Percentiles rank a stretch among this genome's conserved stretches.
These are phyloP conservation scores for Leistus spinibarbis DNA, from an alignment of 2,888 invertebrate species.

Conservation along the genomic window DNA sequence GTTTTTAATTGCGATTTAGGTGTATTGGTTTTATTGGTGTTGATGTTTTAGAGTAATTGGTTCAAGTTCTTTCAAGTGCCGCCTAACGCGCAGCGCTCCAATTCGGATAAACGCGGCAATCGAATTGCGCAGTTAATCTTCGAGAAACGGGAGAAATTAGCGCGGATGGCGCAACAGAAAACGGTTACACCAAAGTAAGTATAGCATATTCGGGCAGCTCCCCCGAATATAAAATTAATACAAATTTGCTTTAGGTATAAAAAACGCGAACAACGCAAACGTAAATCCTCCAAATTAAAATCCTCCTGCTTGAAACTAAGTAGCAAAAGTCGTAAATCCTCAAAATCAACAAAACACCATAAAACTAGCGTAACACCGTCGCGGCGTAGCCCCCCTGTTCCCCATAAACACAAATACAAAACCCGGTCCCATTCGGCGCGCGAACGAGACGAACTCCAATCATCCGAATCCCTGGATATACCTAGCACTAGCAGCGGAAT, in stretches of 20 bases:
- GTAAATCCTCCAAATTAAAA: slow-evolving; percentile 47
- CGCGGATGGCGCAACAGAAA: slow-evolving; percentile 67
- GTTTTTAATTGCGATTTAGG: background rate
- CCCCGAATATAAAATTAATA: background rate
- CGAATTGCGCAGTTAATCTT: slow-evolving; percentile 76
- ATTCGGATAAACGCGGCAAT: slow-evolving; percentile 57
- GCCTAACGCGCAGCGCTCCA: slow-evolving; percentile 19
- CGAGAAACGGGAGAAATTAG: slow-evolving; percentile 70
- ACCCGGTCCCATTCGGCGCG: slow-evolving; percentile 23
- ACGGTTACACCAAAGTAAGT: slow-evolving; percentile 52
- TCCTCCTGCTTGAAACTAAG: slow-evolving; percentile 35
- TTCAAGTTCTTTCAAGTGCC: slow-evolving; percentile 31
- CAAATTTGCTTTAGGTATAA: slow-evolving; percentile 37
- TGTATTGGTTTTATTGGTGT: background rate
- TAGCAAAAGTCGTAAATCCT: slow-evolving; percentile 31
- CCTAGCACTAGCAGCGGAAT: slow-evolving; percentile 72
- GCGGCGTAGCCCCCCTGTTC: background rate
- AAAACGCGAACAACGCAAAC: slow-evolving; percentile 44
- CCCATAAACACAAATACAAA: slow-evolving; percentile 30
- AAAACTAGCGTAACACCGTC: background rate
- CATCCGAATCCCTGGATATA: slow-evolving; percentile 62
- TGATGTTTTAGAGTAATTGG: slow-evolving; percentile 26
- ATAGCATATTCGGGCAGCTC: background rate
- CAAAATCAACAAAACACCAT: slow-evolving; percentile 3
- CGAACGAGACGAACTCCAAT: slow-evolving; percentile 33